Conservation (phyloP, 2,113 vertebrate species). For the Lates calcarifer region DNA sequence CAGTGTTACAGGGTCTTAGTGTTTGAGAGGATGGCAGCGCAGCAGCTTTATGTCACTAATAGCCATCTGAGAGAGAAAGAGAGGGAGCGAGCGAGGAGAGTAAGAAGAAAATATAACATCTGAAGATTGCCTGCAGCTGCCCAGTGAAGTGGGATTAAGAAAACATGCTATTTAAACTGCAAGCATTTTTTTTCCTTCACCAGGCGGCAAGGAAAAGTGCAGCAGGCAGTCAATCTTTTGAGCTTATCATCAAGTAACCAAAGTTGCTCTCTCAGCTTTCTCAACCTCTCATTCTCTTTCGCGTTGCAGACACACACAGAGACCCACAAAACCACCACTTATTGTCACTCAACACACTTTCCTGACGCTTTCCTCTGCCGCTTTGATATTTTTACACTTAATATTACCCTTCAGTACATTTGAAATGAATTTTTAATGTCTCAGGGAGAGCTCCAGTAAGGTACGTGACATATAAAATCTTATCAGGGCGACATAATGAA, state of each 20-base stretch:
- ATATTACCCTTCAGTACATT: constrained; percentile 35
- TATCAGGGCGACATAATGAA: constrained; percentile 41
- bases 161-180: constrained; percentile 78
- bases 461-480: constrained; percentile 25
- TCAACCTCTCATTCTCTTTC: constrained; percentile 33
- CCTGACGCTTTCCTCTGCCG: background rate
- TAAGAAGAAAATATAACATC: constrained; percentile 61
- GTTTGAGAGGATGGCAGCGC: constrained; percentile 58
- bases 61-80: constrained; percentile 53
- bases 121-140: constrained; percentile 69
- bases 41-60: constrained; percentile 69
- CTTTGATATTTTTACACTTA: constrained; percentile 50
- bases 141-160: constrained; percentile 77
- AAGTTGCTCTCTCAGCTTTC: constrained; percentile 70
- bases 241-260: constrained; percentile 71
- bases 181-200: constrained; percentile 55
- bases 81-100: constrained; percentile 8
- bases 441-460: background rate
- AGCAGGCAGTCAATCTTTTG: constrained; percentile 68
- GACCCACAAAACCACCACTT: constrained; percentile 31
- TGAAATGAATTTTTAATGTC: constrained; percentile 48
- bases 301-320: constrained; percentile 16
- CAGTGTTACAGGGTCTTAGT: constrained; percentile 56
- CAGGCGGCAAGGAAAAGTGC: constrained; percentile 62
- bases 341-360: constrained; percentile 41